Evolutionary conservation across 1,140 invertebrate genomes (phyloP).

Genomic region (Aphelenchoides avenae): DNA sequence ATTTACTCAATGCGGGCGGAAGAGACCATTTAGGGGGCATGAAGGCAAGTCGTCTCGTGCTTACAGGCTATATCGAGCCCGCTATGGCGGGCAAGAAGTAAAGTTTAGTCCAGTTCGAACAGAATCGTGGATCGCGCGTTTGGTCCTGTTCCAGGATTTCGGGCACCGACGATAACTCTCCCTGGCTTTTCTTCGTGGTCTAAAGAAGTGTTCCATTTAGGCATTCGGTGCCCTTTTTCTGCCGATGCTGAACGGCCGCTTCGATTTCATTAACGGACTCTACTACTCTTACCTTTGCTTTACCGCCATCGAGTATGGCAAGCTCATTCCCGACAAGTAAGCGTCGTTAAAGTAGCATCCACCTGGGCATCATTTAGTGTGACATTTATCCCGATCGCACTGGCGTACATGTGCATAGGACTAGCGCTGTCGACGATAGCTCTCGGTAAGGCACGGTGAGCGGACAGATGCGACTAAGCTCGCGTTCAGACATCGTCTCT

Average conservation of each 20-base stretch:
- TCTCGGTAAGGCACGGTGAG: constrained; percentile 34
- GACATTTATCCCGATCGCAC: constrained; percentile 38
- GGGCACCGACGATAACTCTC: too few relatives aligned
- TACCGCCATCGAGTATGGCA: constrained; percentile 43
- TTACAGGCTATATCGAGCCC: too few relatives aligned
- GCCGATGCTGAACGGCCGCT: constrained; percentile 39
- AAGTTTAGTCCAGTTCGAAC: too few relatives aligned
- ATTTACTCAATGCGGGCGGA: too few relatives aligned
- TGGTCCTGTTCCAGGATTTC: too few relatives aligned
- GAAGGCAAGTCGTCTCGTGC: too few relatives aligned
- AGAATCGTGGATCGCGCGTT: too few relatives aligned
- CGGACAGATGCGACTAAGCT: too few relatives aligned
- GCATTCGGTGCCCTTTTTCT: constrained; percentile 34
- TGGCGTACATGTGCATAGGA: constrained; percentile 42
- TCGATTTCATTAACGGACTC: constrained; percentile 41
- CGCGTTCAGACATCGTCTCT: constrained; percentile 36
- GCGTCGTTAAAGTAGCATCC: constrained; percentile 2
- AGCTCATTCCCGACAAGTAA: constrained; percentile 38
- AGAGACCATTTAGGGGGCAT: too few relatives aligned
- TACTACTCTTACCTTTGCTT: constrained; percentile 45
- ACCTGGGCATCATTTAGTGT: constrained; percentile 22
- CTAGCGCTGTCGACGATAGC: constrained; percentile 41
- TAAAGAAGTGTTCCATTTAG: constrained; percentile 26
- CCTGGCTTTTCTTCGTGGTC: too few relatives aligned
- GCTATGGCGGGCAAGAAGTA: too few relatives aligned